phyloP scores from a whole-genome alignment of 2,113 vertebrate genomes.

The Phaethon lepturus region DNA sequence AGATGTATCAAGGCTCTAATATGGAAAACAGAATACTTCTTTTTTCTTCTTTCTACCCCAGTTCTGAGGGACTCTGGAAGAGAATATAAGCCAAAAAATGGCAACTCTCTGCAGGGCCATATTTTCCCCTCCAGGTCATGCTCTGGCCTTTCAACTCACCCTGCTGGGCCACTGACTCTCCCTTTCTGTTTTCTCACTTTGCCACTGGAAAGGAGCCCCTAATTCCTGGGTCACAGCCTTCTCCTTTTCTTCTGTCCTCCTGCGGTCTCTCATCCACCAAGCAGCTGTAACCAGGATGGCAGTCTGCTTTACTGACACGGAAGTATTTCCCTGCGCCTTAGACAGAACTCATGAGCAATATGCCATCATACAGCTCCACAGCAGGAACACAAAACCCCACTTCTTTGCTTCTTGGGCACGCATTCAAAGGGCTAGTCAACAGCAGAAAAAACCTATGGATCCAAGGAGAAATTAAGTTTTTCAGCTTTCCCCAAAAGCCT shows the following conservation, averaged over 20 bases:
- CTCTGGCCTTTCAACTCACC: neutral
- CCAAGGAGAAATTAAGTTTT: neutral
- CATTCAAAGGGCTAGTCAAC: neutral
- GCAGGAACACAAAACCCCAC: neutral
- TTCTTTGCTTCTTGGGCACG: neutral
- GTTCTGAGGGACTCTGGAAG: neutral
- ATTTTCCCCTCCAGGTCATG: neutral
- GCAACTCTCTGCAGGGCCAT: neutral
- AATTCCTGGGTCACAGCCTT: neutral
- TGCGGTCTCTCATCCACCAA: neutral
- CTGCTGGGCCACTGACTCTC: neutral
- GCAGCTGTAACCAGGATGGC: neutral
- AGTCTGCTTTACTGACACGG: neutral
- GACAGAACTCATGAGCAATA: neutral
- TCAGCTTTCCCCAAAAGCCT: neutral
- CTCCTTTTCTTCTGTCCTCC: neutral
- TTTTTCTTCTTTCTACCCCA: neutral
- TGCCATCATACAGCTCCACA: neutral
- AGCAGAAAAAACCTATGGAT: neutral
- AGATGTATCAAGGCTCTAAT: constrained; percentile 1
- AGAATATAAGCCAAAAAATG: neutral
- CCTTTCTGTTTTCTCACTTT: neutral
- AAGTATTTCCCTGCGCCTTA: neutral
- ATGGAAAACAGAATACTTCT: constrained; percentile 6
- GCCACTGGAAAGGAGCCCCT: neutral